phyloP scores from a whole-genome alignment of 2,113 vertebrate genomes.

The Suncus etruscus region DNA sequence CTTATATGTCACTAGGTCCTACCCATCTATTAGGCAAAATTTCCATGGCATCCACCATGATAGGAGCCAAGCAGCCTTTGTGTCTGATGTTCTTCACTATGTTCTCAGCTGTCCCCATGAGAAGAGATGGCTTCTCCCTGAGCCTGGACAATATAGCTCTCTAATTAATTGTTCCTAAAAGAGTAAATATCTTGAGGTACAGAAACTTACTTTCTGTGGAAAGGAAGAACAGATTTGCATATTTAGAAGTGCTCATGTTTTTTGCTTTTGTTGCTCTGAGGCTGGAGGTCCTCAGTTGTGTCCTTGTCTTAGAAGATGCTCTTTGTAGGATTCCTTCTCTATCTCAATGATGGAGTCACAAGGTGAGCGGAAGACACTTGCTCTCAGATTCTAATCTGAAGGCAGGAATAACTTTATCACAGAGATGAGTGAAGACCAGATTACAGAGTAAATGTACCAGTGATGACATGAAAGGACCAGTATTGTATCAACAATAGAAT shows the following conservation, averaged over 20 bases:
- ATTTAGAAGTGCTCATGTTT: not conserved
- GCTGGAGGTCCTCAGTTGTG: not conserved
- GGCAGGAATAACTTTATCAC: not conserved
- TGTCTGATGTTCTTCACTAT: not conserved
- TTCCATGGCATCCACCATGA: too few species aligned
- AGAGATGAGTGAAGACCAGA: not conserved
- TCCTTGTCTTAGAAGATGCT: not conserved
- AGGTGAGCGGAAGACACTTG: not conserved
- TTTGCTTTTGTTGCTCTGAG: not conserved
- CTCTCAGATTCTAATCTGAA: not conserved
- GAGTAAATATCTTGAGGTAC: not conserved
- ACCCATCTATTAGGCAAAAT: not conserved
- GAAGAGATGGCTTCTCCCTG: not conserved
- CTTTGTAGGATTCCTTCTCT: not conserved
- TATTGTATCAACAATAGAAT: not conserved
- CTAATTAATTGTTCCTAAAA: not conserved
- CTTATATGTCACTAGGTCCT: not conserved
- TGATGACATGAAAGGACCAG: not conserved
- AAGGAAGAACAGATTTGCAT: not conserved
- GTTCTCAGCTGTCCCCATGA: not conserved
- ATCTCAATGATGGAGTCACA: not conserved
- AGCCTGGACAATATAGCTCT: constrained; percentile 4
- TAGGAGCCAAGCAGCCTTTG: not conserved
- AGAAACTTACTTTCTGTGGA: not conserved
- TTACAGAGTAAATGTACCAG: not conserved